Conservation (phyloP, 2,888 invertebrate genomes). For the Nomada hirtipes region DNA sequence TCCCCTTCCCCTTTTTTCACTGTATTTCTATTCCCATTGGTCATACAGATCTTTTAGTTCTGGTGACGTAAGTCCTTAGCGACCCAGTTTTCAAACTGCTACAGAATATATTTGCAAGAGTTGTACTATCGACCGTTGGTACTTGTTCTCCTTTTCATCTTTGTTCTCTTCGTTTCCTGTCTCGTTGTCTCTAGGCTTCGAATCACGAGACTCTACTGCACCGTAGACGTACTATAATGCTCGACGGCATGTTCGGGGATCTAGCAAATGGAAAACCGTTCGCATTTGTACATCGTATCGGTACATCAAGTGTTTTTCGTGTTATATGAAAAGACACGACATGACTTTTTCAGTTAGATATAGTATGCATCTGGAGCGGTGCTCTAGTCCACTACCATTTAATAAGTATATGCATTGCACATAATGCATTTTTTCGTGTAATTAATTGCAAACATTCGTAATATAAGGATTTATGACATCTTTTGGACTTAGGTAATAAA, state of each 20-base stretch:
- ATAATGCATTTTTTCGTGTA: no score
- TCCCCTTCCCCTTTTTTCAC: not conserved
- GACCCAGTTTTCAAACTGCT: slow-evolving; percentile 47
- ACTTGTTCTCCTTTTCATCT: slow-evolving; percentile 37
- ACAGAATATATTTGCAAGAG: slow-evolving; percentile 58
- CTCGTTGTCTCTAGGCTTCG: slow-evolving; percentile 46
- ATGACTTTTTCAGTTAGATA: not conserved
- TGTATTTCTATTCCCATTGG: slow-evolving; percentile 34
- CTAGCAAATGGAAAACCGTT: slow-evolving; percentile 27
- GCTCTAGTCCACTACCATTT: not conserved
- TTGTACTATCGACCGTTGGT: slow-evolving; percentile 35
- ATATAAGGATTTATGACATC: no score
- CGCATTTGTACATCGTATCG: slow-evolving; percentile 11
- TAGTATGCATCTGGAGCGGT: not conserved
- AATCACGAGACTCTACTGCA: slow-evolving; percentile 32
- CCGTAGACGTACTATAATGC: slow-evolving; percentile 11
- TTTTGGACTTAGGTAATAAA: no score
- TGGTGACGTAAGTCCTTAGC: slow-evolving; percentile 49
- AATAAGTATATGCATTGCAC: no score
- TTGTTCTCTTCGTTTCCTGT: slow-evolving; percentile 26
- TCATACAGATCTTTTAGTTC: slow-evolving; percentile 21
- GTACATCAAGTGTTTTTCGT: not conserved
- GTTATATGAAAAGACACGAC: not conserved
- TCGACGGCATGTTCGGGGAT: slow-evolving; percentile 18
- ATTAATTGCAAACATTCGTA: no score